Conservation (phyloP, 2,797 vertebrate genomes). For the Malurus splendens region DNA sequence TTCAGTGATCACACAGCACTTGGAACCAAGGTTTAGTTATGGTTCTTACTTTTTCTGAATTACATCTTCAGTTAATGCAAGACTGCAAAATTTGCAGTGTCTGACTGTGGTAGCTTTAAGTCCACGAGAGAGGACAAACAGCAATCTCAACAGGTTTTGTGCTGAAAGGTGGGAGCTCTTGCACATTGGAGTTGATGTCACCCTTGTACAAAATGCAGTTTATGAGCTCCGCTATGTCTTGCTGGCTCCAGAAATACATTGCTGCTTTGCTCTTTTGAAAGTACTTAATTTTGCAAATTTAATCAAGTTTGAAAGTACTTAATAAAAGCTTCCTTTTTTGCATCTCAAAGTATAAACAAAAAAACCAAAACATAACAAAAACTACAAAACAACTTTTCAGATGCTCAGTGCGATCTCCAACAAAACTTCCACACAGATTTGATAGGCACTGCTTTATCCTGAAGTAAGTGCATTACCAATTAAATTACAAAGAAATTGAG, state of each 20-base stretch:
- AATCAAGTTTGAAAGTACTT: background rate
- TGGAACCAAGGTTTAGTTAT: background rate
- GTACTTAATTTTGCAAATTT: background rate
- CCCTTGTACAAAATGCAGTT: constrained; percentile 16
- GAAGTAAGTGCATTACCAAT: constrained; percentile 20
- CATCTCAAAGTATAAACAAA: background rate
- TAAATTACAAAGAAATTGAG: constrained; percentile 45
- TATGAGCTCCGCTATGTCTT: background rate
- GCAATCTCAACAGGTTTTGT: background rate
- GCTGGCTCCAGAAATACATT: background rate
- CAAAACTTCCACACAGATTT: constrained; percentile 24
- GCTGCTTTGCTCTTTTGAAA: background rate
- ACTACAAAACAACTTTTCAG: background rate
- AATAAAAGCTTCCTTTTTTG: constrained; percentile 3
- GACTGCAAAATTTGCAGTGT: background rate
- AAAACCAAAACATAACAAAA: background rate
- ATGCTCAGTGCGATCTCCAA: background rate
- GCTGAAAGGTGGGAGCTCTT: background rate
- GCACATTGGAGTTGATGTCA: background rate
- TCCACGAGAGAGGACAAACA: background rate
- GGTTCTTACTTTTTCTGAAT: background rate
- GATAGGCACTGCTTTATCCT: constrained; percentile 20
- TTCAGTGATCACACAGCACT: background rate
- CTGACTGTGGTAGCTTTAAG: background rate
- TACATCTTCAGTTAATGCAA: background rate